Base-by-base conservation (phyloP, 2,888 invertebrate species). In the Yponomeuta cagnagella region DNA sequence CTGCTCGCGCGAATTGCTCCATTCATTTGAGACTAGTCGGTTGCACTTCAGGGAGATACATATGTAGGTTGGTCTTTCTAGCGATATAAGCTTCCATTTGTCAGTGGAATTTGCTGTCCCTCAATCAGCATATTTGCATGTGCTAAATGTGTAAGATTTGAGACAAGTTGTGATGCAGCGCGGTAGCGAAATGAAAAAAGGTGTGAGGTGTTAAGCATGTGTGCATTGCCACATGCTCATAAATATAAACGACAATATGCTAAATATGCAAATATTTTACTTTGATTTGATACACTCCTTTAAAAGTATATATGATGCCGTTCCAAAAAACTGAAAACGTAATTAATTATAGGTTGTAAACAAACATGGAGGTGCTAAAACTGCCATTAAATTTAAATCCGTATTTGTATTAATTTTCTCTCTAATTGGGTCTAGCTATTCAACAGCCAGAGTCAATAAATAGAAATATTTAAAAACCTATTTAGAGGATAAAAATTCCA, bases 1-100 rank as follows among this genome's bases (percentile, higher is more conserved):
- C 84, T 69, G 82, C 80, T 79, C 80, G 81, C 80, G 87, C 84
- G 87, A 87, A 90, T 90, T 90, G 89, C 82, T 84, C 82, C 85
- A 90, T 90, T 85, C 84, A 87, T 90, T 87, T 70, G 69, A 68
- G 68, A 48, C 15, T 63, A 63, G 23, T 31, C 65, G 70, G 48
- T 12, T 48, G 65, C 65, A 70, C 70, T 70, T 70, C 68, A 52
- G 48, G 23, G 23, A 31, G 68, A 52, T 30, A 43, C 37, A 52
- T 30, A 43, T 15, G 52, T 15, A 58, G 5, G 43, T 43, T 43
- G 12, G 52, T 12, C 12, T 15, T 58, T 5, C 15, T 15, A 15
- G 52, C 15, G 12, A 12, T 58, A 12, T 58, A 8, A 58, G 52
- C 52, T 58, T 58, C 52, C 3, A 5, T 15, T 58, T 58, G 52